Conservation (phyloP, 2,888 invertebrate genomes). For the Physocephala rufipes region DNA sequence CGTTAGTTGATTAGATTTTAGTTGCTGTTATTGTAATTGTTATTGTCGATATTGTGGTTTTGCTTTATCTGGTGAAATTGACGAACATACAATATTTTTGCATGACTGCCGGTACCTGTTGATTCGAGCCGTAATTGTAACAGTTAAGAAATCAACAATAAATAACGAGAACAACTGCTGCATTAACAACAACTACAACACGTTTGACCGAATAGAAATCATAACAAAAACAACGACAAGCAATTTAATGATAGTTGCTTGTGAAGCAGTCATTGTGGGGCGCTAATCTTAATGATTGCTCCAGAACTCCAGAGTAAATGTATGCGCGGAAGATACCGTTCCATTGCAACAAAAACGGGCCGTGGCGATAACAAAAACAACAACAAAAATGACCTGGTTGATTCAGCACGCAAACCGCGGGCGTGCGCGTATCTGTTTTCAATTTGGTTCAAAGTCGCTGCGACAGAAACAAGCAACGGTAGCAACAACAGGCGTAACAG, state of each 20-base stretch:
- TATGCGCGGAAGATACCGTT: constrained; percentile 36
- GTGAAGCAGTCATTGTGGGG: not conserved
- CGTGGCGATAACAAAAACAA: not conserved
- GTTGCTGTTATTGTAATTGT: constrained; percentile 10
- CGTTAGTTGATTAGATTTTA: not conserved
- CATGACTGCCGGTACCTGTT: not conserved
- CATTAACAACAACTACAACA: not conserved
- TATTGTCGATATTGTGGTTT: constrained; percentile 7
- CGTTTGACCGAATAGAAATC: not conserved
- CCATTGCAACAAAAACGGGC: not conserved
- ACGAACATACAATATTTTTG: not conserved
- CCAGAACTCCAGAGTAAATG: constrained; percentile 19
- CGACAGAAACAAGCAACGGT: not conserved
- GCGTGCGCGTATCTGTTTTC: not conserved
- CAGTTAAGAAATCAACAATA: not conserved
- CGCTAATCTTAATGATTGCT: constrained; percentile 27
- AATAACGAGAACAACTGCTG: not conserved
- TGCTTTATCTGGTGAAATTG: constrained; percentile 8
- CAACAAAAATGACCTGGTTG: not conserved
- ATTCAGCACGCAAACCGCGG: not conserved
- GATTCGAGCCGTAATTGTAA: constrained; percentile 4
- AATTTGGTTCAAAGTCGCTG: not conserved
- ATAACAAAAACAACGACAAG: too few species aligned
- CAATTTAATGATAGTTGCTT: too few species aligned
- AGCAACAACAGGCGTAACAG: not conserved